Evolutionary conservation across 2,888 invertebrate genomes (phyloP).

Genomic region (Oscheius sp.): DNA sequence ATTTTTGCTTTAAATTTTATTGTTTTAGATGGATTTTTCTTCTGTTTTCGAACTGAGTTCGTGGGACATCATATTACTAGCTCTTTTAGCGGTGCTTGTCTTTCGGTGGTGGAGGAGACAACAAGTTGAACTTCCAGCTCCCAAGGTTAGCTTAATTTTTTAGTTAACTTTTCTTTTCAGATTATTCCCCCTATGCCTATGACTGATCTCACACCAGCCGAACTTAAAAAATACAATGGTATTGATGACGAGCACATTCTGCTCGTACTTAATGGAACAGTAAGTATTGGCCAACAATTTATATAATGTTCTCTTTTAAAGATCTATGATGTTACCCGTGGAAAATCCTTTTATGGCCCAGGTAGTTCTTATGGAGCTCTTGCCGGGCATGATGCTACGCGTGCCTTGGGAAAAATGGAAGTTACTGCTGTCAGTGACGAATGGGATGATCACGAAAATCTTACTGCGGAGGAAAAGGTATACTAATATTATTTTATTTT

Average conservation of each 20-base stretch:
- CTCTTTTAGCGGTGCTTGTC: constrained; percentile 58
- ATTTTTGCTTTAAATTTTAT: not conserved
- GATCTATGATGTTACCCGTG: constrained; percentile 68
- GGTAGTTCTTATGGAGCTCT: constrained; percentile 62
- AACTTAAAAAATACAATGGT: constrained; percentile 66
- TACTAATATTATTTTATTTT: too few relatives aligned
- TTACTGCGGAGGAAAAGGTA: constrained; percentile 41
- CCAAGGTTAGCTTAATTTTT: constrained; percentile 1
- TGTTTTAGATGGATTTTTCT: constrained; percentile 40
- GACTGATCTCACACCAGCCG: constrained; percentile 64
- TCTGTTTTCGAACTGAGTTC: constrained; percentile 51
- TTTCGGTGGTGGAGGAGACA: constrained; percentile 60
- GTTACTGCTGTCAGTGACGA: constrained; percentile 57
- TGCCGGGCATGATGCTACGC: constrained; percentile 66
- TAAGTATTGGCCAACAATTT: too few relatives aligned
- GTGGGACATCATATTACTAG: constrained; percentile 60
- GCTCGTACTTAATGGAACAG: constrained; percentile 62
- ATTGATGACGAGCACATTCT: constrained; percentile 63
- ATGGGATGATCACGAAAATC: constrained; percentile 60
- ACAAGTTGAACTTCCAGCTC: constrained; percentile 39
- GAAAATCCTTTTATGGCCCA: constrained; percentile 64
- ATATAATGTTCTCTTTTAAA: constrained; percentile 37
- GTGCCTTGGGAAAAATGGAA: constrained; percentile 65
- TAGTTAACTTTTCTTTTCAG: not conserved
- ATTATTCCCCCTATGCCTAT: constrained; percentile 46